Conservation (phyloP, 2,888 invertebrate genomes). For the Crepidodera aurea region DNA sequence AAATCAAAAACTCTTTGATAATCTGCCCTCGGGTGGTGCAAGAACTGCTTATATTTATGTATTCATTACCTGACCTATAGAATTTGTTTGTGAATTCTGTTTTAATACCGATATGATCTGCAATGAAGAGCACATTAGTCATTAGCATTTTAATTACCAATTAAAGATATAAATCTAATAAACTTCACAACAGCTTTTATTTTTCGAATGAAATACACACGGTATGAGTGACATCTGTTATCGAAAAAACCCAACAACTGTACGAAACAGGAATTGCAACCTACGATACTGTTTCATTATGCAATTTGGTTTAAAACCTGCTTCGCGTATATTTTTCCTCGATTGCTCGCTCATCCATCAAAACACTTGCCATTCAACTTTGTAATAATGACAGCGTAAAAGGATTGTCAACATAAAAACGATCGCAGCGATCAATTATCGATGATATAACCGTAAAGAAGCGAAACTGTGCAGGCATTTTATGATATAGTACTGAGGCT, state of each 20-base stretch:
- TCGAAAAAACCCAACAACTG: neutral
- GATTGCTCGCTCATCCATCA: slow-evolving; percentile 21
- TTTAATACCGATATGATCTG: too few relatives aligned
- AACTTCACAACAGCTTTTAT: too few relatives aligned
- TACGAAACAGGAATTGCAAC: slow-evolving; percentile 18
- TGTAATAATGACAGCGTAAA: slow-evolving; percentile 19
- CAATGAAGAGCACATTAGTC: too few relatives aligned
- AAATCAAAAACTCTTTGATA: too few relatives aligned
- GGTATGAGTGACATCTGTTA: neutral
- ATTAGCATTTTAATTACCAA: too few relatives aligned
- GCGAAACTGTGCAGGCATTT: slow-evolving; percentile 2
- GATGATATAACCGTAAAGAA: slow-evolving; percentile 28
- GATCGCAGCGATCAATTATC: slow-evolving; percentile 29
- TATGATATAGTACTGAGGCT: slow-evolving; percentile 9
- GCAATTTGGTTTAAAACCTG: slow-evolving; percentile 26
- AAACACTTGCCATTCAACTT: slow-evolving; percentile 29
- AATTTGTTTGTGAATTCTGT: too few relatives aligned
- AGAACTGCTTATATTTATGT: too few relatives aligned
- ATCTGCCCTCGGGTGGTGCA: too few relatives aligned
- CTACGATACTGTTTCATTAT: slow-evolving; percentile 20
- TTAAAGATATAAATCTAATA: too few relatives aligned
- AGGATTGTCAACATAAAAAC: slow-evolving; percentile 28
- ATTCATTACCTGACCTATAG: too few relatives aligned
- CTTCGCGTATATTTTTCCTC: slow-evolving; percentile 15
- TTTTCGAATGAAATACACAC: neutral